These are phyloP conservation scores for Arrhopalites spinosus DNA, from an alignment of 2,888 invertebrate species.

Conservation along the genomic window DNA sequence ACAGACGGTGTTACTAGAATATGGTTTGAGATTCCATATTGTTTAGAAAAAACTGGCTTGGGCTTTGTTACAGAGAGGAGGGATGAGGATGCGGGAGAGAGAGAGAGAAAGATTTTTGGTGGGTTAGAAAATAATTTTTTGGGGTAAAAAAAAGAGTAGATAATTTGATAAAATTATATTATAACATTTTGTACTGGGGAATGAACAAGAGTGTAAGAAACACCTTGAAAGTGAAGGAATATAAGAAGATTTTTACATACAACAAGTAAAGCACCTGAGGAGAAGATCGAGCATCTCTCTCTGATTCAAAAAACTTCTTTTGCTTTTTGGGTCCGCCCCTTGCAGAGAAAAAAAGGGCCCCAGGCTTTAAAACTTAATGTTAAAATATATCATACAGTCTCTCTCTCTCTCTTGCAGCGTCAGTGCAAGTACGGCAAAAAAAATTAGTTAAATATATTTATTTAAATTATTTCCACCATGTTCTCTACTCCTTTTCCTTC, in stretches of 20 bases:
- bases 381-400: neutral
- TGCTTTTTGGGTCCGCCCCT: neutral
- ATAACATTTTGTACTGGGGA: too few species aligned
- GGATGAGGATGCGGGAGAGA: too few species aligned
- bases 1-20: neutral
- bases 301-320: neutral
- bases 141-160: too few species aligned
- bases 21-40: neutral
- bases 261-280: conserved; percentile 31
- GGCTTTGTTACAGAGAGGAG: too few species aligned
- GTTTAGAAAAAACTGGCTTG: neutral
- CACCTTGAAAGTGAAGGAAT: too few species aligned
- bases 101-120: neutral
- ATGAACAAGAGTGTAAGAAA: too few species aligned
- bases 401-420: too few species aligned
- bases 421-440: neutral
- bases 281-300: conserved; percentile 24
- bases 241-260: neutral
- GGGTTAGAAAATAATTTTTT: too few species aligned
- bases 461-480: neutral
- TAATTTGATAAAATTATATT: too few species aligned
- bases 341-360: neutral
- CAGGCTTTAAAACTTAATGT: neutral
- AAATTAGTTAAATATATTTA: neutral
- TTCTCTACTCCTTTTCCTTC: neutral